Evolutionary conservation across 2,888 invertebrate genomes (phyloP), one percentile per base, ranked within the genome.

Genomic region (Oeneis ivallda): DNA sequence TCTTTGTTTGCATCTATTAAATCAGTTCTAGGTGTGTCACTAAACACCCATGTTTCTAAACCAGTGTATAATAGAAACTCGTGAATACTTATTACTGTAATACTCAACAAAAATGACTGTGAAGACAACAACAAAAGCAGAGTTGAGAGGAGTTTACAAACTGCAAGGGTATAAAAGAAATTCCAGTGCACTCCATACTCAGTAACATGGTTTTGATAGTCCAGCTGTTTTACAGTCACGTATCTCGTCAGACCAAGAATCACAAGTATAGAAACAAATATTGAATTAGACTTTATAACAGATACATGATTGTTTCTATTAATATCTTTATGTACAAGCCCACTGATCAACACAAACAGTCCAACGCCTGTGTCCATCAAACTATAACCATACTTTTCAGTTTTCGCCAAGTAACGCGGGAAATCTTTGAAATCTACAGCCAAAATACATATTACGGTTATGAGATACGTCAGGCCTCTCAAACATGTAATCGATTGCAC

Each of bases 101-200:
- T 74, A 59, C 95, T 94, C 41, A 93, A 83, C 8, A 93, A 67
- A 58, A 94, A 86, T 26, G 94, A 82, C 56, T 92, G 83, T 43
- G 90, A 84, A 1, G 94, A 82, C 10, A 93, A 81, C 58, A 86
- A 92, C 54, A 95, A 85, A 50, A 96, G 76, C 9, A 94, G 71
- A 0, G 94, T 94, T 47, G 95, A 95, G 19, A 96, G 78, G 1
- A 97, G 81, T 86, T 97, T 98, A 17, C 97, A 95, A 49, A 95
- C 86, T 2, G 97, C 98, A 65, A 99, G 87, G 0, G 98, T 99
- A 72, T 98, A 95, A 85, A 99, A 99, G 83, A 99, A 99, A 86
- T 99, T 99, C 97, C 99, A 98, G 84, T 99, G 99, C 0, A 95
- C 93, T 0, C 99, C 99, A 92, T 99, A 99, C 83, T 99, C 99